Base-by-base conservation (phyloP, 1,140 invertebrate genomes). In the Drosophila pallidifrons region DNA sequence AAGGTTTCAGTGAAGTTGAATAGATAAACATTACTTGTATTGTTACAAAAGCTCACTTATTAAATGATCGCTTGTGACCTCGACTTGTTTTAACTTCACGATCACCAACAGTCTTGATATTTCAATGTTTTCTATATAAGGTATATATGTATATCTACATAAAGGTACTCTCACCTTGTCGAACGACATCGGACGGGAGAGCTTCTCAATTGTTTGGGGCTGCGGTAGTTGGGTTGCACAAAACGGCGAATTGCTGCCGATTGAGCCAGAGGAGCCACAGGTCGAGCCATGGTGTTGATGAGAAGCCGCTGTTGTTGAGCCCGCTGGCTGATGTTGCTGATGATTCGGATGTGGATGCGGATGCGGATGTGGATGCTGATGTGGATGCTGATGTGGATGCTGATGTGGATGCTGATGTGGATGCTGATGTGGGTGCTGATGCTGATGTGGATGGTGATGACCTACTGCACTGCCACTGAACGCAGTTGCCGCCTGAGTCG, bases 401-500 rank as follows among this genome's bases (percentile, higher is more conserved):
- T 13, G 41, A 13, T 43, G 41, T 13, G 5, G 41, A 43, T 47
- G 15, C 2, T 20, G 46, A 47, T 47, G 46, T 0, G 3, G 20
- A 25, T 25, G 41, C 5, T 43, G 41, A 13, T 43, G 41, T 43
- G n/a, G 41, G n/a, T 47, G 15, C 7, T 47, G 41, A 13, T 47
- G 41, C 5, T 43, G 41, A 13, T 43, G 41, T 43, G n/a, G 41
- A 43, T 47, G 15, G 16, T 47, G 46, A 47, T 47, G 46, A 20
- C 13, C 16, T 20, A 47, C 63, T 2, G 81, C 82, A 7, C 76
- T 88, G 41, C 82, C 81, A 38, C 91, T 90, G 25, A 91, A 91
- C 4, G 82, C 82, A 15, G 86, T 91, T n/a, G 82, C 86, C 5
- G 82, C 90, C 35, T 90, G 89, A 1, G 86, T 91, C 0, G 89